phyloP scores from a whole-genome alignment of 2,797 vertebrate genomes.

The Argyrosomus regius region DNA sequence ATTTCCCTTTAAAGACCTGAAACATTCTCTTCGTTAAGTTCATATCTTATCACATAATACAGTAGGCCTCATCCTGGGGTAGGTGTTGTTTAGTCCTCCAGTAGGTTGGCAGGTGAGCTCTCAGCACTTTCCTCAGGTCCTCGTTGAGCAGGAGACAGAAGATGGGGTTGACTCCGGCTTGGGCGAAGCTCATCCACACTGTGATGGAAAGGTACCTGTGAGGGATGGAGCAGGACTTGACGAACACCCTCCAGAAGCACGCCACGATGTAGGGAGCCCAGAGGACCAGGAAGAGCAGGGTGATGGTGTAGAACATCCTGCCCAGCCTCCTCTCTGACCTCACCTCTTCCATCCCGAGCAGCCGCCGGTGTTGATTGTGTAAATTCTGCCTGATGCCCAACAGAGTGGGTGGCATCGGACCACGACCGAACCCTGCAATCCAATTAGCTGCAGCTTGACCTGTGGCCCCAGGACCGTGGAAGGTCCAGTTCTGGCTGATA shows the following conservation, averaged over 20 bases:
- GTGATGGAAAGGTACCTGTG: slow-evolving; percentile 91
- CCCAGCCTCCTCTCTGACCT: slow-evolving; percentile 91
- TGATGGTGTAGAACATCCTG: slow-evolving; percentile 94
- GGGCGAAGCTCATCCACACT: slow-evolving; percentile 94
- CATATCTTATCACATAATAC: slow-evolving; percentile 87
- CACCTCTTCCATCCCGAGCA: slow-evolving; percentile 93
- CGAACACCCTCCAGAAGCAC: slow-evolving; percentile 94
- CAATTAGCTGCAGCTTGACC: slow-evolving; percentile 93
- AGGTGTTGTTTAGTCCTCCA: slow-evolving; percentile 92
- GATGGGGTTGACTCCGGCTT: slow-evolving; percentile 92
- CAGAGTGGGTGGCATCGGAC: slow-evolving; percentile 92
- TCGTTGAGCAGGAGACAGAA: slow-evolving; percentile 93
- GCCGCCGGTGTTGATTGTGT: slow-evolving; percentile 90
- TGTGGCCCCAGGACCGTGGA: slow-evolving; percentile 92
- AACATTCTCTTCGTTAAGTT: slow-evolving; percentile 61
- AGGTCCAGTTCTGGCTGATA: slow-evolving; percentile 95
- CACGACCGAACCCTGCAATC: slow-evolving; percentile 93
- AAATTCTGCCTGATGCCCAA: slow-evolving; percentile 91
- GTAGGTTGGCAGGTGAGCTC: slow-evolving; percentile 89
- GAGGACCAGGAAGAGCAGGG: slow-evolving; percentile 91
- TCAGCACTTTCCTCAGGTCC: slow-evolving; percentile 92
- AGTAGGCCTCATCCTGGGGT: slow-evolving; percentile 92
- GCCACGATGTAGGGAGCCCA: slow-evolving; percentile 93
- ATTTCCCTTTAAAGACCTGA: slow-evolving; percentile 51
- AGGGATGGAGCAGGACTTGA: slow-evolving; percentile 90